Conservation (phyloP, 2,888 invertebrate species). For the Boloria selene region DNA sequence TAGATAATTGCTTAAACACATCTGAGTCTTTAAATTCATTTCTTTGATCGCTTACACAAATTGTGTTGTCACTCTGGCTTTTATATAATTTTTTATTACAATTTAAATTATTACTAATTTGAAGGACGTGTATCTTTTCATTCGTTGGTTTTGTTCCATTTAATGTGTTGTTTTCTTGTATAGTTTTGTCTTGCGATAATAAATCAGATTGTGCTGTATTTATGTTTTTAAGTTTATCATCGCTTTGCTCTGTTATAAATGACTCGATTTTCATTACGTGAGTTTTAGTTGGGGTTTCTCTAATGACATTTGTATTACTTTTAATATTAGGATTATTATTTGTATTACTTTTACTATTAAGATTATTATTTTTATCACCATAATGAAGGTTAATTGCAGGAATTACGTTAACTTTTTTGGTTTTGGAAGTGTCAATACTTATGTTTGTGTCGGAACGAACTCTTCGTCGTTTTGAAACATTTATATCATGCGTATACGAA, state of each 20-base stretch:
- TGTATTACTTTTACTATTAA: conserved; percentile 4
- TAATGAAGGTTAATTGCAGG: conserved; percentile 1
- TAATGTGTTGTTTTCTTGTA: neutral
- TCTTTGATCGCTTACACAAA: conserved; percentile 31
- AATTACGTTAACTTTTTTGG: conserved; percentile 8
- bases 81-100: conserved; percentile 44
- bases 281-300: conserved; percentile 3
- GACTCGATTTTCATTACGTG: neutral
- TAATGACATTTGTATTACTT: conserved; percentile 8
- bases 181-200: neutral
- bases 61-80: conserved; percentile 53
- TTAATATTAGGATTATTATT: conserved; percentile 1
- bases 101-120: conserved; percentile 42
- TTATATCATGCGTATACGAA: conserved; percentile 49
- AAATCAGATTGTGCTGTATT: conserved; percentile 1
- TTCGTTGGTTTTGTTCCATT: too few relatives aligned
- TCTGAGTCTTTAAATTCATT: conserved; percentile 22
- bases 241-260: neutral
- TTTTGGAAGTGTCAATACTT: conserved; percentile 47
- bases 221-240: neutral
- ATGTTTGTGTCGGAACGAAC: conserved; percentile 35
- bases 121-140: conserved; percentile 40
- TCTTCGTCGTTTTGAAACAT: conserved; percentile 41
- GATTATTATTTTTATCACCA: neutral
- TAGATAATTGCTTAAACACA: conserved; percentile 27